Percentiles rank a stretch among this genome's conserved stretches.
Evolutionary conservation across 2,888 invertebrate genomes (phyloP).

Genomic region (Gnatocerus cornutus): DNA sequence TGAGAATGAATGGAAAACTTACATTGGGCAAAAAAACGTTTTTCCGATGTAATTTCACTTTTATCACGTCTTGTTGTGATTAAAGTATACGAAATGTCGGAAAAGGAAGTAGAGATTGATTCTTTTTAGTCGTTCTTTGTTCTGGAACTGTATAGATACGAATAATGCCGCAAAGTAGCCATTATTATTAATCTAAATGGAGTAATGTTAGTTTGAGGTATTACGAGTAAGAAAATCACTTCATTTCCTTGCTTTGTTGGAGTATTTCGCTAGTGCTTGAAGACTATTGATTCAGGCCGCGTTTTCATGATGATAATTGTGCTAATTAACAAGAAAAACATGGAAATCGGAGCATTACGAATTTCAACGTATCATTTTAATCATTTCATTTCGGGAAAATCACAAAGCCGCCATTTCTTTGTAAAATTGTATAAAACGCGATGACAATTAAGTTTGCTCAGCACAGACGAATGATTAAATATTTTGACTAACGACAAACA

Average conservation of each 20-base stretch:
- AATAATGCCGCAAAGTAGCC: neutral
- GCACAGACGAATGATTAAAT: constrained; percentile 42
- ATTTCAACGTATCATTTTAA: constrained; percentile 20
- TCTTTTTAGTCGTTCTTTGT: constrained; percentile 1
- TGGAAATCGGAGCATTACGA: neutral
- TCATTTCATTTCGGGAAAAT: constrained; percentile 25
- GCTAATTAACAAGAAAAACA: constrained; percentile 19
- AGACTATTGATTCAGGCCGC: neutral
- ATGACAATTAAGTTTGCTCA: constrained; percentile 39
- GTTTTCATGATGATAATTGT: constrained; percentile 5
- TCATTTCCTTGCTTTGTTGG: constrained; percentile 4
- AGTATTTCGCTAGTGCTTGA: neutral
- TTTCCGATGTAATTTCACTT: constrained; percentile 12
- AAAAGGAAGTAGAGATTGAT: constrained; percentile 2
- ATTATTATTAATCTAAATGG: neutral
- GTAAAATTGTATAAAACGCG: constrained; percentile 26
- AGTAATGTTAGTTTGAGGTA: constrained; percentile 2
- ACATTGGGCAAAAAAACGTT: constrained; percentile 8
- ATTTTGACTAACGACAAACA: constrained; percentile 45
- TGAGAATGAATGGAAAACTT: neutral
- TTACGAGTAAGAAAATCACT: neutral
- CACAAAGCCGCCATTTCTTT: constrained; percentile 18
- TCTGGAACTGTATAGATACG: neutral
- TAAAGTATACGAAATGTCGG: constrained; percentile 1
- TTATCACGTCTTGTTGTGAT: constrained; percentile 3